phyloP scores from a whole-genome alignment of 1,140 invertebrate species.

The Drosophila busckii region DNA sequence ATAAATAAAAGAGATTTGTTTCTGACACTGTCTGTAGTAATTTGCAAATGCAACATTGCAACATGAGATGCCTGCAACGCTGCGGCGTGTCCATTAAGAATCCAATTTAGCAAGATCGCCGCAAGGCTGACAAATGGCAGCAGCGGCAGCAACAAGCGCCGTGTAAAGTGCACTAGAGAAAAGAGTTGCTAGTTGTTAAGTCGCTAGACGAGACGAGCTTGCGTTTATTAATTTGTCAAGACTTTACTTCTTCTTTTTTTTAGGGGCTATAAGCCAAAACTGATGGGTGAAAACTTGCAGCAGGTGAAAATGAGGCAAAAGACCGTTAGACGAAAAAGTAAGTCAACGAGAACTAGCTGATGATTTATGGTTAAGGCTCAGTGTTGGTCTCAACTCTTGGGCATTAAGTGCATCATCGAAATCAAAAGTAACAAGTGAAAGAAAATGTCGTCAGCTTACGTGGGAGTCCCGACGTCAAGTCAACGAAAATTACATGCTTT shows the following conservation, averaged over 20 bases:
- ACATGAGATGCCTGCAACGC: too few relatives aligned
- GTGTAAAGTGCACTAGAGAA: background rate
- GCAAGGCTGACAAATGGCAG: slow-evolving; percentile 31
- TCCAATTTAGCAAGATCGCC: slow-evolving; percentile 54
- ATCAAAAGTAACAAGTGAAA: too few relatives aligned
- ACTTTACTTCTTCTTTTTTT: too few relatives aligned
- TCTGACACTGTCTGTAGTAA: slow-evolving; percentile 34
- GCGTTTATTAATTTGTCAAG: slow-evolving; percentile 71
- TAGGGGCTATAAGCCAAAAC: slow-evolving; percentile 36
- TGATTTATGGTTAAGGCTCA: slow-evolving; percentile 11
- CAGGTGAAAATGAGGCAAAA: slow-evolving; percentile 52
- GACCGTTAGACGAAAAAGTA: slow-evolving; percentile 35
- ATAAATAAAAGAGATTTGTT: background rate
- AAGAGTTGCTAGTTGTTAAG: slow-evolving; percentile 32
- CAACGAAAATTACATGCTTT: slow-evolving; percentile 60
- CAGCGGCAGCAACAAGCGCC: too few relatives aligned
- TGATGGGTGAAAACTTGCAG: slow-evolving; percentile 62
- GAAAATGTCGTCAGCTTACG: slow-evolving; percentile 11
- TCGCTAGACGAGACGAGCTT: slow-evolving; percentile 46
- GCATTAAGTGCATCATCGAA: too few relatives aligned
- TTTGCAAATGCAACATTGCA: slow-evolving; percentile 40
- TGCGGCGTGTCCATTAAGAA: slow-evolving; percentile 52
- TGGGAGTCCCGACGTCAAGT: slow-evolving; percentile 26
- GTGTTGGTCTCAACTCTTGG: too few relatives aligned
- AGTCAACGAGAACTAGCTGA: slow-evolving; percentile 40